Evolutionary conservation across 2,888 invertebrate species (phyloP), one percentile per base, ranked within the genome.

Genomic region (Troides helena): DNA sequence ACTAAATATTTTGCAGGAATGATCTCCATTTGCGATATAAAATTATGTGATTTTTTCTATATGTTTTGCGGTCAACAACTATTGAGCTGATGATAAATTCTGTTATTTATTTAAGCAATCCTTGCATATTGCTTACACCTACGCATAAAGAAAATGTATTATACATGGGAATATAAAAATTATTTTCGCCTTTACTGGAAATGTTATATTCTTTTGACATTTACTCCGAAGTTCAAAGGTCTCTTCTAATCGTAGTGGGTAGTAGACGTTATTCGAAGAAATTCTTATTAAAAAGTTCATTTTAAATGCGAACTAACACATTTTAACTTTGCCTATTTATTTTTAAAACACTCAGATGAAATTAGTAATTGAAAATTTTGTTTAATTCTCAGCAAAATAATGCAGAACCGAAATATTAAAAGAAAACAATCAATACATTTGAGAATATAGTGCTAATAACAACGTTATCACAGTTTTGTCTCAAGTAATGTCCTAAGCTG

Each of bases 401-500:
- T 39, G 8, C 39, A 39, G 8, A 10, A 39, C 10, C 39, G 39
- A 39, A 7, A 39, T 10, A 10, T 10, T 30, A 46, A 50, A 50
- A 50, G 14, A 17, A 17, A 50, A 18, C 5, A 3, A 14, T 50
- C 14, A 14, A 50, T 50, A 50, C 7, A 39, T 30, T 39, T n/a
- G 43, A 18, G 17, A 67, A 61, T 56, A 43, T 58, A 62, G 6
- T 23, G 10, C 21, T 56, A 67, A 62, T 62, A 43, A 62, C 67
- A 66, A 59, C 30, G 21, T 18, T 18, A 50, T 25, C 18, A n/a
- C 39, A 65, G 46, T 65, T 58, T 67, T 61, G 21, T 72, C 56
- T 70, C 62, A 66, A 62, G 69, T 71, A 72, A 71, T 73, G 72
- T 72, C 71, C 72, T 67, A 73, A 71, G 77, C 72, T 78, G 82